Conservation (phyloP, 2,113 vertebrate genomes). For the Xenotilapia longispinis region DNA sequence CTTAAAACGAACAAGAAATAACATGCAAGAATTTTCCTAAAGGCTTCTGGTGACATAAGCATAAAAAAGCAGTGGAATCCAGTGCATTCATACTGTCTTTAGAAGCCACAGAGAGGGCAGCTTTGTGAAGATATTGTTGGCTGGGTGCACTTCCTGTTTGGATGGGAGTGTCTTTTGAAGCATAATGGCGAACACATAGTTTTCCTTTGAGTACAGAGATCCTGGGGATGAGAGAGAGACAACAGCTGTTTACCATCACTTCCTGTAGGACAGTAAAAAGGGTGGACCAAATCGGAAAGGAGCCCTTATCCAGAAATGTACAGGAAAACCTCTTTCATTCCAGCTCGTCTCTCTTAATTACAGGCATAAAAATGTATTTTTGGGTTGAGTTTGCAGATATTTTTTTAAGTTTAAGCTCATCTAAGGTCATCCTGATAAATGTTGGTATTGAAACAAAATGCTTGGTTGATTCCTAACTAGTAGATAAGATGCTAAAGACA, state of each 20-base stretch:
- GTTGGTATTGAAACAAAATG: neutral
- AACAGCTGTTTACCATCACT: neutral
- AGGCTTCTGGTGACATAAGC: neutral
- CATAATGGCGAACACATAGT: neutral
- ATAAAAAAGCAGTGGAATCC: neutral
- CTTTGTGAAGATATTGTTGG: neutral
- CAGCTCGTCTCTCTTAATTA: neutral
- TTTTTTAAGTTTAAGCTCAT: neutral
- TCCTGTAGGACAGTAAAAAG: neutral
- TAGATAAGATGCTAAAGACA: neutral
- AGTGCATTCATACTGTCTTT: neutral
- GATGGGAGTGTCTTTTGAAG: neutral
- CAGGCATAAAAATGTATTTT: neutral
- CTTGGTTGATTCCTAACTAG: neutral
- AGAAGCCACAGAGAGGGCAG: neutral
- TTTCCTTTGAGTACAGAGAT: neutral
- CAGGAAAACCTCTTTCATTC: neutral
- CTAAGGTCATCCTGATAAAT: neutral
- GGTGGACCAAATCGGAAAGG: conserved; percentile 25
- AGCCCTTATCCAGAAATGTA: neutral
- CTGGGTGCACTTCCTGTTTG: conserved; percentile 22
- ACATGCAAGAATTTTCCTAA: neutral
- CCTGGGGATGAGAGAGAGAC: neutral
- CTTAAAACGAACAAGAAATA: neutral
- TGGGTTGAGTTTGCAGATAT: neutral